Conservation (phyloP, 2,888 invertebrate species). For the Mimas tiliae region DNA sequence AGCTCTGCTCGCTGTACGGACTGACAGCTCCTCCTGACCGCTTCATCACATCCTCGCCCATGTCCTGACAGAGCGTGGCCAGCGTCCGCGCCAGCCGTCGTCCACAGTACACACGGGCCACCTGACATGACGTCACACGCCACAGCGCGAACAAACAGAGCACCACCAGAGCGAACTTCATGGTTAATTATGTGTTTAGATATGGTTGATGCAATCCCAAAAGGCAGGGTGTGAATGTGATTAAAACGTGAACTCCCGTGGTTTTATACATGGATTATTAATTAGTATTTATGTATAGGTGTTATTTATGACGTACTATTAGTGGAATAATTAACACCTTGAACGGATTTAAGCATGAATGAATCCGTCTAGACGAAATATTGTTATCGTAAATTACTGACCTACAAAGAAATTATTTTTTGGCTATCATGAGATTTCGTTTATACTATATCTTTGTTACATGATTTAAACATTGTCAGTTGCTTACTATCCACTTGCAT, state of each 20-base stretch:
- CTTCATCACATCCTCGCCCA: slow-evolving; percentile 1
- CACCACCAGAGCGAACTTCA: neutral
- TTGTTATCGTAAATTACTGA: neutral
- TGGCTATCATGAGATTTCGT: too few relatives aligned
- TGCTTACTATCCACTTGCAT: too few relatives aligned
- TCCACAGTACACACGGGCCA: slow-evolving; percentile 9
- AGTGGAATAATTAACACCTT: slow-evolving; percentile 8
- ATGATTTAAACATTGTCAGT: too few relatives aligned
- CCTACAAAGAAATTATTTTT: too few relatives aligned
- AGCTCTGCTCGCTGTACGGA: neutral
- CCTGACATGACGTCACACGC: neutral
- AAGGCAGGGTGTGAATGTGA: neutral
- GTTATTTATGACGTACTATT: neutral
- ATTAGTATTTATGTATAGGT: neutral
- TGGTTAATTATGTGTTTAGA: neutral
- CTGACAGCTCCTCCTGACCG: neutral
- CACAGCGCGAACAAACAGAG: neutral
- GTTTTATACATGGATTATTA: neutral
- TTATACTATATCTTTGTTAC: too few relatives aligned
- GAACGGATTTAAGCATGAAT: neutral
- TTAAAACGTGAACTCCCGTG: neutral
- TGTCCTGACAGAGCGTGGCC: neutral
- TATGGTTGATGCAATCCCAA: neutral
- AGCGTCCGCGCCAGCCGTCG: slow-evolving; percentile 13
- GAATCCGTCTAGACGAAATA: neutral